Conservation (phyloP, 53 echinoderm and acorn worm species). For the Holothuria leucospilota region DNA sequence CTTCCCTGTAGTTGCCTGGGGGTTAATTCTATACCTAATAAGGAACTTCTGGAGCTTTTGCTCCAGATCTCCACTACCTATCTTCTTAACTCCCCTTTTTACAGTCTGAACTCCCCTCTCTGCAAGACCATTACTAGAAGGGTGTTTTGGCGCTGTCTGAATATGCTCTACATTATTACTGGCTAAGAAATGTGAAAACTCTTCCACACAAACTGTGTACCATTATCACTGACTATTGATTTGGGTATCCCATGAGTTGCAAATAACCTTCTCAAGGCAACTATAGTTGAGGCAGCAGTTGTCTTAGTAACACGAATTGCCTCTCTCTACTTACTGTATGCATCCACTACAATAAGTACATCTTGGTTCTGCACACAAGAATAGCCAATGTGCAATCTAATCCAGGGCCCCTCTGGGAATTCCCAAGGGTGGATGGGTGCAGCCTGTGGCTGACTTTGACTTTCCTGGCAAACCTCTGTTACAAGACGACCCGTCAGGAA, state of each 20-base stretch:
- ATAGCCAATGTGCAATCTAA: slow-evolving; percentile 52
- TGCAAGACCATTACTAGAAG: slow-evolving; percentile 60
- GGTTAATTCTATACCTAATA: too few species aligned
- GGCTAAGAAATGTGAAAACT: slow-evolving; percentile 32
- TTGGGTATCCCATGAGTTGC: slow-evolving; percentile 36
- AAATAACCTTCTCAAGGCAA: slow-evolving; percentile 50
- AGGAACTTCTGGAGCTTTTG: slow-evolving; percentile 61
- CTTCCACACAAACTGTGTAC: slow-evolving; percentile 52
- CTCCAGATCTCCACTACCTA: too few species aligned
- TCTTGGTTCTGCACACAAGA: slow-evolving; percentile 42
- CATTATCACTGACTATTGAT: slow-evolving; percentile 48
- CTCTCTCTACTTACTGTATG: slow-evolving; percentile 44
- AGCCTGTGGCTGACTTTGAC: slow-evolving; percentile 43
- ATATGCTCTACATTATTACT: slow-evolving; percentile 49
- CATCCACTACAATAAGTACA: slow-evolving; percentile 55
- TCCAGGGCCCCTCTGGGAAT: slow-evolving; percentile 47
- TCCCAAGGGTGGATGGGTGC: slow-evolving; percentile 58
- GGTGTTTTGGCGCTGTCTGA: too few species aligned
- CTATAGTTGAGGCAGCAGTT: slow-evolving; percentile 41
- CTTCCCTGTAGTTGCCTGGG: slow-evolving; percentile 54
- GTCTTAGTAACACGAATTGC: slow-evolving; percentile 9
- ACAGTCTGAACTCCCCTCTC: slow-evolving; percentile 64
- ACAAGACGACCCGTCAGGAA: too few species aligned
- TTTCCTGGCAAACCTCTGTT: slow-evolving; percentile 62
- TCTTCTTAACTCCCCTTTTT: slow-evolving; percentile 55